Conservation (phyloP, 2,113 vertebrate genomes). For the Leucoraja erinaceus region DNA sequence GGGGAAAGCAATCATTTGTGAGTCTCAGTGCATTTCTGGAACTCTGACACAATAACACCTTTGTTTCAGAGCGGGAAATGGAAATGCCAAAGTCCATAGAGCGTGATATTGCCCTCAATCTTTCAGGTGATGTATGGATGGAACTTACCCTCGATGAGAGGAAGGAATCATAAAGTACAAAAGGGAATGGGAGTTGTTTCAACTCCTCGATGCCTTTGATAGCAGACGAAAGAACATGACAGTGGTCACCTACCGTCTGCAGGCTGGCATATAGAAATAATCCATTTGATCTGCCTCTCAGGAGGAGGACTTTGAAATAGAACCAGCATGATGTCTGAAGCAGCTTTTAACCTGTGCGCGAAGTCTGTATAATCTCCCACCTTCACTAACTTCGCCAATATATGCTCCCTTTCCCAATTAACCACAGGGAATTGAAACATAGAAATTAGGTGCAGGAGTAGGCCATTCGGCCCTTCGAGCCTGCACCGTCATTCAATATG, state of each 20-base stretch:
- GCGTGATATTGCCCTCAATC: not conserved
- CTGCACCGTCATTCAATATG: no score
- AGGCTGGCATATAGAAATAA: not conserved
- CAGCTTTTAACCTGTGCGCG: not conserved
- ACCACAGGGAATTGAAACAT: no score
- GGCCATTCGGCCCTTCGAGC: no score
- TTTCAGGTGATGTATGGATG: not conserved
- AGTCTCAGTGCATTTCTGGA: not conserved
- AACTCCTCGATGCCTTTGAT: not conserved
- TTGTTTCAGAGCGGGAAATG: not conserved
- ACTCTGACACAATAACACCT: not conserved
- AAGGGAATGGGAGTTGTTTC: not conserved
- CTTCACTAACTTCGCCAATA: no score
- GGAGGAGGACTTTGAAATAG: not conserved
- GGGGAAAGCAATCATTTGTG: conserved; percentile 39
- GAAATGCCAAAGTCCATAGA: not conserved
- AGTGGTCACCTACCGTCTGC: not conserved
- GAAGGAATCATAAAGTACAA: not conserved
- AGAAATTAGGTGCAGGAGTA: no score
- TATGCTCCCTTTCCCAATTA: no score
- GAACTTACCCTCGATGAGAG: not conserved
- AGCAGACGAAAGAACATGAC: not conserved
- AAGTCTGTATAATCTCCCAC: not conserved
- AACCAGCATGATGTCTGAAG: not conserved
- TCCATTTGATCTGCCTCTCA: not conserved